Evolutionary conservation across 1,140 invertebrate species (phyloP).

Genomic region (Calliphora vicina): DNA sequence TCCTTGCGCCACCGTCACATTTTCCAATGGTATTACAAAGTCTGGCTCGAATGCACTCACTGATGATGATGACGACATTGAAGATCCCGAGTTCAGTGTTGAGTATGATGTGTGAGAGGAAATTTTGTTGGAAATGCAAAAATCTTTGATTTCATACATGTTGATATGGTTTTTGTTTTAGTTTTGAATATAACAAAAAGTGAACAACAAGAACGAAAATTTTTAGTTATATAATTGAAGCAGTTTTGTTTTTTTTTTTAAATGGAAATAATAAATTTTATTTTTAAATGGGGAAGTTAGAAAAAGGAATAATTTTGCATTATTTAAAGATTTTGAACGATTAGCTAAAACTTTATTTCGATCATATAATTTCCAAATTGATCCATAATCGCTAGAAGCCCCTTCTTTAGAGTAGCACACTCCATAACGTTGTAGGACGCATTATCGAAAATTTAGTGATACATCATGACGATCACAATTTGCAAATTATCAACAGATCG

Average conservation of each 20-base stretch:
- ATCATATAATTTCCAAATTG: too few species aligned
- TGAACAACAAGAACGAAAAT: conserved; percentile 35
- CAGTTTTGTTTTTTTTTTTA: not conserved
- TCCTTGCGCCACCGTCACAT: conserved; percentile 86
- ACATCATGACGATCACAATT: too few species aligned
- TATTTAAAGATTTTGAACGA: too few species aligned
- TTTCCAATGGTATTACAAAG: conserved; percentile 84
- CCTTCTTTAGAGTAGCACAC: too few species aligned
- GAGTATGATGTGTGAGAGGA: conserved; percentile 22
- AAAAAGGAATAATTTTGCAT: too few species aligned
- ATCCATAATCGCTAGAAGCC: too few species aligned
- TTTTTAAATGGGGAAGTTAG: too few species aligned
- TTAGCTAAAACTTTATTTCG: too few species aligned
- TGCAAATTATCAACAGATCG: too few species aligned
- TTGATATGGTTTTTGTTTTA: not conserved
- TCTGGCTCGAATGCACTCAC: conserved; percentile 78
- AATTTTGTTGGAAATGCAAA: conserved; percentile 62
- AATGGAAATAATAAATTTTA: not conserved
- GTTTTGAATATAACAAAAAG: conserved; percentile 45
- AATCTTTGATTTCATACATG: conserved; percentile 46
- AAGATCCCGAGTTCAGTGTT: not conserved
- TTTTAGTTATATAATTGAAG: conserved; percentile 23
- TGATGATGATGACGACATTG: conserved; percentile 44
- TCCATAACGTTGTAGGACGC: too few species aligned
- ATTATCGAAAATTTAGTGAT: too few species aligned